Evolutionary conservation across 2,888 invertebrate species (phyloP), one percentile per base, ranked within the genome.

Genomic region (Euplexia lucipara): DNA sequence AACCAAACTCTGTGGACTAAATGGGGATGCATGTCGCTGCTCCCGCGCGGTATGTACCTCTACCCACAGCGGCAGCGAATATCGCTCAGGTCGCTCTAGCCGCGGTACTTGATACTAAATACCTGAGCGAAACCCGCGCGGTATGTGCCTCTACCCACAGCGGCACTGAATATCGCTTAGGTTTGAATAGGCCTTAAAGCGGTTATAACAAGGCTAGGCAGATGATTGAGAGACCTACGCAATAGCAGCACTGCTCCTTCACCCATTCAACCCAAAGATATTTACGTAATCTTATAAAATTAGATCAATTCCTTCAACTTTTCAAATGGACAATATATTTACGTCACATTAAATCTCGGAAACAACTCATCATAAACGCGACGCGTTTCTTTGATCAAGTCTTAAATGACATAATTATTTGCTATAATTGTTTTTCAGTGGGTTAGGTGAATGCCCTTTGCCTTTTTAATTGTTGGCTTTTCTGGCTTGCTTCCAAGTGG

Each of bases 401-500:
- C 22, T 9, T 54, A 45, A 34, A 32, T 75, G 56, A 72, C 35
- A 72, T 63, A 60, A 70, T 71, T 58, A 75, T 71, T 77, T 57
- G 39, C 51, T 51, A 59, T 77, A 54, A 70, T 77, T 14, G 47
- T 67, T 66, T 48, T 47, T 56, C 22, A 41, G 65, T 62, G 45
- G 51, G 8, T 20, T 49, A 59, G 79, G 75, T 79, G 48, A 81
- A 76, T 56, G 73, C 49, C 65, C 81, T 76, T 68, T 52, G 63
- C 47, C 63, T 80, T 79, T 81, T 78, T 78, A 78, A 81, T 78
- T 73, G 59, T 62, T 45, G 18, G 41, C 16, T 48, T 66, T 54
- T 53, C 56, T 79, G 79, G 79, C 75, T 8, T n/a, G 9, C 7
- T 26, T 78, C 79, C 79, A 79, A 79, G 41, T 63, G 73, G 57